Conservation (phyloP, 1,140 invertebrate species). For the Cheumatopsyche charites region DNA sequence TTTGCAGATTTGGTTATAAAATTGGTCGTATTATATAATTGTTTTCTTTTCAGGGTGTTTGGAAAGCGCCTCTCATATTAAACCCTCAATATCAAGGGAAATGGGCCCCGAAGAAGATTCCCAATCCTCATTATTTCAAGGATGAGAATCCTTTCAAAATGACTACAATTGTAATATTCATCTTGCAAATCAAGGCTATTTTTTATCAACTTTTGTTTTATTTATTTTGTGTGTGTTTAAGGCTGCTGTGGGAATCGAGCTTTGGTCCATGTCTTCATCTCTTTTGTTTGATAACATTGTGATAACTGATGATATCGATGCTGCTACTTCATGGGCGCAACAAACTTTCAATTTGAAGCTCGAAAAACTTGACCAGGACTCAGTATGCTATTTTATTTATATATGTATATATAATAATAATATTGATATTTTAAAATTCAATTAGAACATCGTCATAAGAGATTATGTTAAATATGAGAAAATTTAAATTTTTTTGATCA, state of each 20-base stretch:
- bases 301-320: conserved; percentile 82
- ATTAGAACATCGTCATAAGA: too few species aligned
- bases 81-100: conserved; percentile 96
- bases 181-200: background rate
- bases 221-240: conserved; percentile 52
- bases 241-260: conserved; percentile 92
- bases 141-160: conserved; percentile 91
- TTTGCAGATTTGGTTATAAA: background rate
- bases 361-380: conserved; percentile 76
- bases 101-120: conserved; percentile 86
- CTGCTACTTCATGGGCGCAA: conserved; percentile 81
- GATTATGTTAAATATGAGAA: too few species aligned
- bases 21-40: background rate
- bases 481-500: conserved; percentile 54
- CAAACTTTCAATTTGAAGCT: conserved; percentile 88
- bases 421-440: too few species aligned
- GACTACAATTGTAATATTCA: conserved; percentile 83
- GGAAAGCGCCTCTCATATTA: conserved; percentile 87
- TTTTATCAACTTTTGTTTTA: conserved; percentile 6
- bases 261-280: conserved; percentile 97
- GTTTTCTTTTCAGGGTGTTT: conserved; percentile 69
- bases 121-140: conserved; percentile 92
- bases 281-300: conserved; percentile 97
- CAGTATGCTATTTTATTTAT: conserved; percentile 66
- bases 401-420: background rate